A percentile compares a stretch with the other conserved stretches of the same genome.
These are phyloP conservation scores for Porites evermanni DNA, from an alignment of 92 coral and sea anemone species.

Conservation along the genomic window DNA sequence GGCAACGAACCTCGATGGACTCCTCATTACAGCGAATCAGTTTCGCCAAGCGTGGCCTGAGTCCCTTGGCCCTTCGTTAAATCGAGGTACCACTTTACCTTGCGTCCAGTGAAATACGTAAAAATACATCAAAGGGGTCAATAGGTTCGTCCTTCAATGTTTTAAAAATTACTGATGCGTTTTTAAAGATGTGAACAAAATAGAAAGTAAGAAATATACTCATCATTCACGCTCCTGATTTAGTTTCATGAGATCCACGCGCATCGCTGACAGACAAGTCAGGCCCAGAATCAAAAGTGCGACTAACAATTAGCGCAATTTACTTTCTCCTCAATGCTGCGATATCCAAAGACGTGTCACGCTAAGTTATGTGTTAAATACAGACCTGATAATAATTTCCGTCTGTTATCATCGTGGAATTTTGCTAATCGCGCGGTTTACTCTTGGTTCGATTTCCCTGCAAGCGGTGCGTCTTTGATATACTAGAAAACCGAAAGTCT, in stretches of 20 bases:
- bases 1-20: too few species aligned
- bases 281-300: neutral
- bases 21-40: too few species aligned
- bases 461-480: constrained; percentile 1
- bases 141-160: constrained; percentile 22
- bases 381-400: neutral
- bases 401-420: neutral
- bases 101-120: neutral
- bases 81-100: neutral
- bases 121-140: neutral
- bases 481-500: neutral
- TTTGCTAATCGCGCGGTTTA: constrained; percentile 4
- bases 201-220: neutral
- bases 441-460: constrained; percentile 10
- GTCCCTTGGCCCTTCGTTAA: neutral
- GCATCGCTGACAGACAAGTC: neutral
- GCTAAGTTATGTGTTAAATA: neutral
- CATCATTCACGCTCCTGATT: neutral
- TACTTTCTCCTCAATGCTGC: neutral
- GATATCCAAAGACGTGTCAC: neutral
- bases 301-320: neutral
- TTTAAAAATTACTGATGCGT: constrained; percentile 26
- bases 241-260: neutral
- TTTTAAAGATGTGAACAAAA: constrained; percentile 20
- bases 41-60: too few species aligned